Percentiles rank a stretch among this genome's conserved stretches.
Evolutionary conservation across 2,797 vertebrate species (phyloP).

Genomic region (Pseudopleuronectes americanus): DNA sequence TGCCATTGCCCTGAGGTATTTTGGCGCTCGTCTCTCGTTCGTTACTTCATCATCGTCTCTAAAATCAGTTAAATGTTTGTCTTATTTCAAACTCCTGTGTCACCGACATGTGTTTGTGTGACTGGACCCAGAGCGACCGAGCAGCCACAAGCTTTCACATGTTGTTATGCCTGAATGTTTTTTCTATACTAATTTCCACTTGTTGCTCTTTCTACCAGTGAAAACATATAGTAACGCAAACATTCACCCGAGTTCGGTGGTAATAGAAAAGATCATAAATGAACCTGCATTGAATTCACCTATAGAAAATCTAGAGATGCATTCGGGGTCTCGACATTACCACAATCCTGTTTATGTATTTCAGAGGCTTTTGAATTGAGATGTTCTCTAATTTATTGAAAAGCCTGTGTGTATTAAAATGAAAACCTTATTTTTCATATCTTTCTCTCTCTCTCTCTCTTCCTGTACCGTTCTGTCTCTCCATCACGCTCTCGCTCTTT

Average conservation of each 20-base stretch:
- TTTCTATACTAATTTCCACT: not conserved
- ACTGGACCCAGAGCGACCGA: no score
- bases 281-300: not conserved
- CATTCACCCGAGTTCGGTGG: no score
- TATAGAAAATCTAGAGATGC: not conserved
- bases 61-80: no score
- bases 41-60: no score
- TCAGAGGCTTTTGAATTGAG: conserved; percentile 14
- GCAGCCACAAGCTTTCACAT: no score
- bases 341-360: conserved; percentile 1
- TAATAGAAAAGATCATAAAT: not conserved
- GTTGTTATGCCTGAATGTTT: no score
- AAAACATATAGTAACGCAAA: not conserved
- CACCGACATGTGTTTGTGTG: no score
- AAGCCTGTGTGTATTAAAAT: conserved; percentile 37
- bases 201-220: not conserved
- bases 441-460: conserved; percentile 31
- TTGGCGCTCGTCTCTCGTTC: no score
- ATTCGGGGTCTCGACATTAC: conserved; percentile 3
- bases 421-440: conserved; percentile 16
- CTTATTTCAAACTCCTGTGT: no score
- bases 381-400: conserved; percentile 48
- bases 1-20: no score
- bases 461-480: conserved; percentile 28
- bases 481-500: conserved; percentile 17